Base-by-base conservation (phyloP, 2,797 vertebrate species). In the Liasis olivaceus region DNA sequence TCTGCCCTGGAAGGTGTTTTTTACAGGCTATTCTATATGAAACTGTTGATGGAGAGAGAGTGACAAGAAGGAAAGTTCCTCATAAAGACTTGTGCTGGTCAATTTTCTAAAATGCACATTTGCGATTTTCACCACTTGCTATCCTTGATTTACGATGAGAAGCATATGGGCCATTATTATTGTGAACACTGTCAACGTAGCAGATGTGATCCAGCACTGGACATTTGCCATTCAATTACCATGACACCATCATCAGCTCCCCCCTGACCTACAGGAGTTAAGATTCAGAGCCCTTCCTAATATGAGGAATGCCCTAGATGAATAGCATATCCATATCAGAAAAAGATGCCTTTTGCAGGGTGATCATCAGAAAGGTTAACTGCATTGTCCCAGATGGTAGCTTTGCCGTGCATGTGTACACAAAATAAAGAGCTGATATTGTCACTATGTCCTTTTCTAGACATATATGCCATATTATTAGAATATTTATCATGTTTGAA, bases 41-140 rank as follows among this genome's bases (percentile, higher is more conserved):
- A 87, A 81, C 22, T 95, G 94, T 93, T 66, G 47, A 87, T 87
- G 87, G 89, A 90, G 86, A 20, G 72, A 91, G 85, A 12, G 11
- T 0, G 0, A 63, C 28, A 22, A 51, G 59, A 12, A 64, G 85
- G 62, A 31, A 42, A 84, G 3, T 63, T 72, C 12, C 13, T 22
- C 56, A 62, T 62, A 56, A 92, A 90, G 20, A 54, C 59, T 54
- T 42, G 54, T 89, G 62, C 84, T 31, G 28, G 20, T 54, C 54
- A 87, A 89, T 91, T 87, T 93, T 91, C 81, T 54, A 90, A 93
- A 2, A 0, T 24, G 66, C 88, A 84, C 87, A 94, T 93, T 93
- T 63, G 60, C 24, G 64, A 17, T 51, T 90, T 13, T 54, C 89
- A 89, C 90, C 63, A 56, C 51, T 89, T 56, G 91, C 92, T 94